Base-by-base conservation (phyloP, 1,140 invertebrate genomes). In the Oncopeltus fasciatus region DNA sequence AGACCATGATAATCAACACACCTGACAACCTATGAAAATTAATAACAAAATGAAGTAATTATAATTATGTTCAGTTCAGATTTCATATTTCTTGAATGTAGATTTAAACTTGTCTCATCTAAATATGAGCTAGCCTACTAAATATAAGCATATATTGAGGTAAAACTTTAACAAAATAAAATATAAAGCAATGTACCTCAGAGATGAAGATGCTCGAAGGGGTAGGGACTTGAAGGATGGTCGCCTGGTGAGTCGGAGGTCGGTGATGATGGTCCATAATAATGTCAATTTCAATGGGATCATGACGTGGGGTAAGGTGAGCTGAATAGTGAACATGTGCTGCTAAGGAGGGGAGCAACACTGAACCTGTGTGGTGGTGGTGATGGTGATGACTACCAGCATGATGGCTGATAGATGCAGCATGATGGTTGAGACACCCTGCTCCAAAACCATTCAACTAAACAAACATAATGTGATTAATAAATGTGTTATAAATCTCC, bases 221-320 rank as follows among this genome's bases (percentile, higher is more conserved):
- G n/a, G 63, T 59, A 24, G 65, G 58, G 26, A 66, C 63, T 44
- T 62, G 63, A 9, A 57, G 58, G 18, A 57, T 59, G 14, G 60
- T 28, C 16, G 57, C 49, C n/a, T 29, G 49, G 24, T 31, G 56
- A 29, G 64, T 33, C 31, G 58, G 80, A 74, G 68, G 79, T 68
- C 8, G 77, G 74, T 16, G 18, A 46, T 65, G 60, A 31, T 66
- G 65, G 28, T 59, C 57, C 14, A 57, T 58, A n/a, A 60, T 53
- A 46, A 57, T 51, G 21, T 62, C 53, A 21, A 64, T 29, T 29
- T 64, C 57, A 0, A 64, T 53, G 11, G 58, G 33, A 14, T 56
- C 61, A 28, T 49, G 49, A 11, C 53, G 47, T 14, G 62, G 65
- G 11, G 65, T 49, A 16, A 46, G 56, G 20, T 60, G 65, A 16